Conservation (phyloP, 2,888 invertebrate species). For the Thecocarcelia acutangulata region DNA sequence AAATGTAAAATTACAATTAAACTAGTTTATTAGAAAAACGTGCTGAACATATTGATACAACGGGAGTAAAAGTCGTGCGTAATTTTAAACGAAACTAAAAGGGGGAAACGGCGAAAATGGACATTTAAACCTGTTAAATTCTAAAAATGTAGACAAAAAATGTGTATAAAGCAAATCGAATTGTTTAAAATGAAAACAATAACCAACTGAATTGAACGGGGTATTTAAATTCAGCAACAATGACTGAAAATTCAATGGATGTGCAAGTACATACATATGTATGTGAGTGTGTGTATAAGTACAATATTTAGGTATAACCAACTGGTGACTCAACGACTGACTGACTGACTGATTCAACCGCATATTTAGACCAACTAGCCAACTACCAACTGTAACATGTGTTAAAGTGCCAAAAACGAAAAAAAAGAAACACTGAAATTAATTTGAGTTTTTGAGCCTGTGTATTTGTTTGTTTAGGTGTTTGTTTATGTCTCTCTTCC, state of each 20-base stretch:
- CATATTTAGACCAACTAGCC: constrained; percentile 43
- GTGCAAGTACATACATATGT: not conserved
- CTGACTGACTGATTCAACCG: constrained; percentile 49
- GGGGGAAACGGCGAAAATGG: not conserved
- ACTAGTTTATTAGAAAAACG: constrained; percentile 48
- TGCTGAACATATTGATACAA: constrained; percentile 52
- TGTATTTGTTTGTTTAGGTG: not conserved
- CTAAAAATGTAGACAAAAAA: not conserved
- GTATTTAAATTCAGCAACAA: constrained; percentile 33
- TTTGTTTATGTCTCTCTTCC: not conserved
- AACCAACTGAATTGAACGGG: constrained; percentile 16
- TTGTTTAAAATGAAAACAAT: constrained; percentile 37
- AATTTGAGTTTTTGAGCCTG: not conserved
- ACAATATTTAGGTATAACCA: too few relatives aligned
- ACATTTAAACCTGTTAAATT: not conserved
- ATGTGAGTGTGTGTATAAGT: constrained; percentile 5
- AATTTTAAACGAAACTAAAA: constrained; percentile 1
- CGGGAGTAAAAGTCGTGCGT: constrained; percentile 11
- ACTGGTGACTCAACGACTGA: constrained; percentile 44
- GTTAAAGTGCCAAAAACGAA: constrained; percentile 4
- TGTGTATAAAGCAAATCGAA: constrained; percentile 8
- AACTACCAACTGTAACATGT: constrained; percentile 27
- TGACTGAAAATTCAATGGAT: not conserved
- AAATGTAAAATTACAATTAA: constrained; percentile 55
- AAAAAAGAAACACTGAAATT: constrained; percentile 19